Evolutionary conservation across 2,888 invertebrate species (phyloP).

Genomic region (Artemia sp.): DNA sequence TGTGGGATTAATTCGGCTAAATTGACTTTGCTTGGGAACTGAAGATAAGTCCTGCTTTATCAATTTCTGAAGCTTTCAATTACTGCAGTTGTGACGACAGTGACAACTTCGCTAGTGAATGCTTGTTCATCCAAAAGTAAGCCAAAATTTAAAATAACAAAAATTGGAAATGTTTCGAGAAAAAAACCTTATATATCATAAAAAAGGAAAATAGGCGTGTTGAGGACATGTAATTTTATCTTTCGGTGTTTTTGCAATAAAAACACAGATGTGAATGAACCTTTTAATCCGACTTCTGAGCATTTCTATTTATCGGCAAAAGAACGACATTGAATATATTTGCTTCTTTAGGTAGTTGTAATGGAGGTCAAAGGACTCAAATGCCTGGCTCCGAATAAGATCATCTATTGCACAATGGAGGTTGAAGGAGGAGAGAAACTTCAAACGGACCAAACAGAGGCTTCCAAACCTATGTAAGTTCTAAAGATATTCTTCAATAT

Average conservation of each 20-base stretch:
- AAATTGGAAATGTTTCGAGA: no score
- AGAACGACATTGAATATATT: conserved; percentile 3
- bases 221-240: no score
- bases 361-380: conserved; percentile 98
- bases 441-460: conserved; percentile 98
- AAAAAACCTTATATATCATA: no score
- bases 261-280: conserved; percentile 15
- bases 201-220: no score
- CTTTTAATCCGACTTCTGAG: neutral
- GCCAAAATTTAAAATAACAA: no score
- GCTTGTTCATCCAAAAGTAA: no score
- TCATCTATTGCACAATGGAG: conserved; percentile 99
- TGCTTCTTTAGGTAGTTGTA: conserved; percentile 64
- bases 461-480: conserved; percentile 84
- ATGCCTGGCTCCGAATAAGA: conserved; percentile 85
- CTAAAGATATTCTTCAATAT: neutral
- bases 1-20: no score
- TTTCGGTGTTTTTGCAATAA: conserved; percentile 1
- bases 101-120: no score
- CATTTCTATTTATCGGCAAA: neutral
- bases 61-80: no score
- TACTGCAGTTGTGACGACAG: no score
- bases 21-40: no score
- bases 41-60: no score
- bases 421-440: conserved; percentile 97